Base-by-base conservation (phyloP, 2,797 vertebrate genomes). In the Eulemur mongoz region DNA sequence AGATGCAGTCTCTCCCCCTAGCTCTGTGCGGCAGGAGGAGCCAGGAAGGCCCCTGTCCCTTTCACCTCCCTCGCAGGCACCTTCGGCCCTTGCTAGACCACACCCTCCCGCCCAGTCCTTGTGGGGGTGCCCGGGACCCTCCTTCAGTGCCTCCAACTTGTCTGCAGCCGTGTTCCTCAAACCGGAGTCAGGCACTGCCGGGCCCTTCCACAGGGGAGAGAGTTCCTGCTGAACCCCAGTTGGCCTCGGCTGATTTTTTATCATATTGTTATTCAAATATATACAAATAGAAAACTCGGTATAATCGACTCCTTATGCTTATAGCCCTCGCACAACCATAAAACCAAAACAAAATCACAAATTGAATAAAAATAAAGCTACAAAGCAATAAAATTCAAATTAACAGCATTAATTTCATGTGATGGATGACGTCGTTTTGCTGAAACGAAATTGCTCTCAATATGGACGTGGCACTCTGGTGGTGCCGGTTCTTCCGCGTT, bases 231-330 rank as follows among this genome's bases (percentile, higher is more conserved):
- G 82, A 84, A 45, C 61, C 73, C 61, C 45, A 11, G 69, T n/a
- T 79, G 50, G 89, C 52, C 61, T 40, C 10, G 50, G 20, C 54
- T 90, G 84, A 7, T 22, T 75, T 95, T 93, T 95, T 84, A 70
- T 96, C 52, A 59, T 38, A 7, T 84, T 88, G 14, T 81, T 89
- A 91, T 54, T 90, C 67, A 96, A 85, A 91, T 94, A 27, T 40
- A 76, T 43, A 61, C 69, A 50, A n/a, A 45, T 32, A 18, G 8
- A 87, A 59, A 59, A 32, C 35, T 32, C 35, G 4, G 10, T 32
- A 10, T 30, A n/a, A 45, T 86, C 50, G 86, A 23, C 35, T 48
- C 59, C 38, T 43, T 35, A 18, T 32, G 79, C 79, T 43, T 40
- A 27, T 5, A 7, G 57, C 91, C 35, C 27, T 67, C 0, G 38